phyloP scores from a whole-genome alignment of 1,140 invertebrate species.

The Drosophila bocqueti region DNA sequence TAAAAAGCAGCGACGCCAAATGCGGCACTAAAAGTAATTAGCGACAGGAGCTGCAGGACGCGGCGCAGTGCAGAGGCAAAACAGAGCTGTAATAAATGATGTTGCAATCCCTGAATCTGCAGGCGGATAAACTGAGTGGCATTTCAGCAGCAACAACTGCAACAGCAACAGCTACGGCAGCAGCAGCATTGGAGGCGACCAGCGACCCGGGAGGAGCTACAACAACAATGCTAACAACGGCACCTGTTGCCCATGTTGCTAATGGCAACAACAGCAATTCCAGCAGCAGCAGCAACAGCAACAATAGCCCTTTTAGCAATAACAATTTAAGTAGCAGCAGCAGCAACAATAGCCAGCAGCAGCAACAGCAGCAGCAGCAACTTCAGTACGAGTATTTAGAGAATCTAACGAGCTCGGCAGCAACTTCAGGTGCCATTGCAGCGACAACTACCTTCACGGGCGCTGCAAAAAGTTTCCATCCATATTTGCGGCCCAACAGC shows the following conservation, averaged over 20 bases:
- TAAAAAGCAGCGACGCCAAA: conserved; percentile 73
- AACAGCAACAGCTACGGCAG: conserved; percentile 21
- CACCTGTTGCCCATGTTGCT: conserved; percentile 79
- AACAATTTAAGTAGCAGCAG: conserved; percentile 83
- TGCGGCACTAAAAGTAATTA: conserved; percentile 79
- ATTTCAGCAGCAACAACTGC: conserved; percentile 49
- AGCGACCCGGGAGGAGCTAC: conserved; percentile 29
- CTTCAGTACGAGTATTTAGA: conserved; percentile 74
- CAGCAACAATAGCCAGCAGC: conserved; percentile 59
- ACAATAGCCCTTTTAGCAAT: conserved; percentile 56
- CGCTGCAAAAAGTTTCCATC: conserved; percentile 80
- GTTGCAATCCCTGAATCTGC: conserved; percentile 84
- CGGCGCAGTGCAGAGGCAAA: conserved; percentile 45
- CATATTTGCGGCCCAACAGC: conserved; percentile 70
- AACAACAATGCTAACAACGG: conserved; percentile 60
- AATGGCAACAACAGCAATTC: conserved; percentile 72
- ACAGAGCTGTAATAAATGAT: conserved; percentile 76
- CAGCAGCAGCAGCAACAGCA: conserved; percentile 61
- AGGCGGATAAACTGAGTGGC: conserved; percentile 77
- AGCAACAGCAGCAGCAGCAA: conserved; percentile 15
- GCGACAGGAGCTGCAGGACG: conserved; percentile 41
- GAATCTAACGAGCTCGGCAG: conserved; percentile 58
- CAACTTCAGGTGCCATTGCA: conserved; percentile 68
- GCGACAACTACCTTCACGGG: conserved; percentile 74
- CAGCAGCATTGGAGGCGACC: conserved; percentile 29